Base-by-base conservation (phyloP, 1,140 invertebrate genomes). In the Harpegnathos saltator region DNA sequence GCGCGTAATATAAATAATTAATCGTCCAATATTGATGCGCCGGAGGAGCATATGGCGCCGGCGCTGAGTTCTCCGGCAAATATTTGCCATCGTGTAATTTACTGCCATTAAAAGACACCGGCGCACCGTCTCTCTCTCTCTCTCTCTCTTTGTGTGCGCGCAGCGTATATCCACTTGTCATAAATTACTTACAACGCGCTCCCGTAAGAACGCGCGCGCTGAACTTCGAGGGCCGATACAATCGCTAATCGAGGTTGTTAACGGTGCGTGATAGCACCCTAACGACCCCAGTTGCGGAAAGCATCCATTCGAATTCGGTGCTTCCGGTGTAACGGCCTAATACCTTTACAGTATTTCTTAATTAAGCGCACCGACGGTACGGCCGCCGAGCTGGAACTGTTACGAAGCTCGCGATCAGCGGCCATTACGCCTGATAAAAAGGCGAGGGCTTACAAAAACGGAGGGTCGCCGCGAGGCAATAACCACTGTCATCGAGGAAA, bases 231-330 rank as follows among this genome's bases (percentile, higher is more conserved):
- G 17, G n/a, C 15, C 44, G 82, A 84, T 89, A 89, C 75, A 81
- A 90, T 89, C 86, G 66, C 33, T 68, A 66, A 73, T 69, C 62
- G 48, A 38, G 62, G 82, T 84, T 83, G 85, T 86, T 90, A 88
- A 74, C 75, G 62, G 58, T 26, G 61, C 50, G 61, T 86, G 89
- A 90, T 90, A 89, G 85, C 82, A 52, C 19, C 29, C 65, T 85
- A 88, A 89, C 88, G 78, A 88, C 82, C 75, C 56, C 61, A 56
- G 17, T 17, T 82, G 72, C 84, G 89, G 84, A 89, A 90, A 82
- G 80, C 85, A 88, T 89, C 72, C 74, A 85, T 90, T 90, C 80
- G 82, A 88, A 88, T 90, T 90, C 78, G 84, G 84, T 84, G 59
- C 54, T 84, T 86, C 86, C 80, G 81, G 69, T 44, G 38, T 74